Conservation (phyloP, 2,113 vertebrate genomes). For the Sebastes schlegelii region DNA sequence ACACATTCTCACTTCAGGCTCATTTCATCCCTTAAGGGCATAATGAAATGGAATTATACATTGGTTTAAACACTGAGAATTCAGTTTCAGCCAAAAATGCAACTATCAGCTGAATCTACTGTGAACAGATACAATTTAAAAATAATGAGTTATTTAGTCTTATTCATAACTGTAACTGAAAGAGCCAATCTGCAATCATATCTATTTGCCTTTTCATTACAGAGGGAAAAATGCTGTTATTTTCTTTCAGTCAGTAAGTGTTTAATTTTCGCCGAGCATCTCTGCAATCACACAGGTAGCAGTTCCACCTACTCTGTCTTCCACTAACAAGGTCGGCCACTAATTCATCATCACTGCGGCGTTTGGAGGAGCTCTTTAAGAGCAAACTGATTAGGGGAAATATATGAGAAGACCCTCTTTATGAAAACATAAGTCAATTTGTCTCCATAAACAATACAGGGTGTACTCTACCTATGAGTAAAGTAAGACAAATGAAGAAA, state of each 20-base stretch:
- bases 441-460: conserved; percentile 43
- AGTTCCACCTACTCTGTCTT: conserved; percentile 25
- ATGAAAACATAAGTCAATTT: conserved; percentile 44
- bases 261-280: neutral
- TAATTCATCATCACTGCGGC: conserved; percentile 41
- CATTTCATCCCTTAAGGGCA: neutral
- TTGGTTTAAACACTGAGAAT: neutral
- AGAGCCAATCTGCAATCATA: neutral
- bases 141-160: neutral
- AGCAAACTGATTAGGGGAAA: conserved; percentile 43
- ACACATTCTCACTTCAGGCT: neutral
- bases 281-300: conserved; percentile 9
- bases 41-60: neutral
- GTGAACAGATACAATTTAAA: neutral
- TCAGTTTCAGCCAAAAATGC: neutral
- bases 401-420: conserved; percentile 32
- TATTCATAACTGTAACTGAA: neutral
- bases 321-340: conserved; percentile 26
- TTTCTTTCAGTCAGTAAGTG: neutral
- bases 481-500: conserved; percentile 42
- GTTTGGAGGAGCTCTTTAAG: conserved; percentile 27
- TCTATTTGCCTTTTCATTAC: conserved; percentile 9
- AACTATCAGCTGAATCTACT: neutral
- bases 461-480: neutral
- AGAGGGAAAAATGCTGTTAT: neutral